Evolutionary conservation across 2,797 vertebrate species (phyloP), one percentile per base, ranked within the genome.

Genomic region (Clarias fuscus): DNA sequence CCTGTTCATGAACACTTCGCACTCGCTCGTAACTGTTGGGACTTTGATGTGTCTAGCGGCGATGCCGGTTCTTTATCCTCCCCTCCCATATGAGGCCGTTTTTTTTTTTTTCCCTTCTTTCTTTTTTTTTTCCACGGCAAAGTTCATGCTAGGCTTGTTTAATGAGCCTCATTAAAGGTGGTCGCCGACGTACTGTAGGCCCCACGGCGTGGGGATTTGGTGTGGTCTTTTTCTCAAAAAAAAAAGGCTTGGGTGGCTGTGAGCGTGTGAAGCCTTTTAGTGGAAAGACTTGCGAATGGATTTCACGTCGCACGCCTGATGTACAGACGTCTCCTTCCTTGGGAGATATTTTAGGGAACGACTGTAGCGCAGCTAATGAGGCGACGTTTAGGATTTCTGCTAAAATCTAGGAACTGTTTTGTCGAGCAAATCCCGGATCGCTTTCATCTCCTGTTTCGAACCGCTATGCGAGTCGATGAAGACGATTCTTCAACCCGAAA

Each of bases 231-330:
- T 53, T 53, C 86, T 77, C 86, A 53, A 53, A 33, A 33, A 2
- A 53, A 53, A 64, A 92, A 90, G 91, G 87, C 81, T 92, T 92
- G 93, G 92, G 92, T 91, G n/a, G 92, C 89, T 87, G 89, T 88
- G 85, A 84, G 93, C 65, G 91, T 95, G 93, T 93, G 88, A 89
- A 89, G 0, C 48, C 67, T 88, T 30, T 30, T 30, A 30, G 91
- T 93, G 94, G 94, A 95, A 94, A 94, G 87, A 91, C 86, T 87
- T 83, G 91, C 79, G 87, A 89, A 90, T 90, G 89, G 86, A 85
- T 67, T 88, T 92, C 11, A 68, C 64, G 58, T n/a, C 37, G 79
- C 85, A 18, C 87, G 13, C 24, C 27, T 14, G 17, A 27, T 27
- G 15, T 48, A 20, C 65, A 24, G 64, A 84, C 59, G 5, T 56